Evolutionary conservation across 1,140 invertebrate species (phyloP).

Genomic region (Ctenoplectra terminalis): DNA sequence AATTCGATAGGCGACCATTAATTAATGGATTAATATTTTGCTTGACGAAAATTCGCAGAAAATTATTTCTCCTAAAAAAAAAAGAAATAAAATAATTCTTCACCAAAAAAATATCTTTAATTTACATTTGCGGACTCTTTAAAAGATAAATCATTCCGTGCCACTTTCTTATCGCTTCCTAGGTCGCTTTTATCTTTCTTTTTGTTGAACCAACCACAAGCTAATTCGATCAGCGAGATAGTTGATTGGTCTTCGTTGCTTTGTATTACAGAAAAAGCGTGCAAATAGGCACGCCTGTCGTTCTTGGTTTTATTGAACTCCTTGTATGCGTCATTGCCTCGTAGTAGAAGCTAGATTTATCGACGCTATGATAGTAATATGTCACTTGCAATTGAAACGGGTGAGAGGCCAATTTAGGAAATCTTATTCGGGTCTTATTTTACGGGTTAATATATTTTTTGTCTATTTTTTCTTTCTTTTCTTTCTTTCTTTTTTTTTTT

Average conservation of each 20-base stretch:
- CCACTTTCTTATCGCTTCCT: slow-evolving; percentile 15
- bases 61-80: no score
- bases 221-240: slow-evolving; percentile 33
- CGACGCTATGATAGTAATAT: not conserved
- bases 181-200: not conserved
- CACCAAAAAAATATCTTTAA: not conserved
- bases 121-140: not conserved
- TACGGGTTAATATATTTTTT: no score
- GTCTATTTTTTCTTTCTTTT: no score
- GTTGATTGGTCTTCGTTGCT: slow-evolving; percentile 3
- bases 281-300: slow-evolving; percentile 33
- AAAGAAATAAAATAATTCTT: no score
- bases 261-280: slow-evolving; percentile 15
- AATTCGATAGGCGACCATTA: not conserved
- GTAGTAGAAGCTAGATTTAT: slow-evolving; percentile 20
- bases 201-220: not conserved
- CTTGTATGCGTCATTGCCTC: slow-evolving; percentile 23
- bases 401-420: no score
- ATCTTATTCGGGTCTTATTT: no score
- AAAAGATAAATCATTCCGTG: slow-evolving; percentile 12
- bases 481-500: no score
- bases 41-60: no score
- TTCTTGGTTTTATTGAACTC: slow-evolving; percentile 28
- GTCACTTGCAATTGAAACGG: not conserved
- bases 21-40: no score